Percentiles rank a stretch among this genome's conserved stretches.
phyloP scores from a whole-genome alignment of 1,140 invertebrate species.

The Panagrolaimus sp. region DNA sequence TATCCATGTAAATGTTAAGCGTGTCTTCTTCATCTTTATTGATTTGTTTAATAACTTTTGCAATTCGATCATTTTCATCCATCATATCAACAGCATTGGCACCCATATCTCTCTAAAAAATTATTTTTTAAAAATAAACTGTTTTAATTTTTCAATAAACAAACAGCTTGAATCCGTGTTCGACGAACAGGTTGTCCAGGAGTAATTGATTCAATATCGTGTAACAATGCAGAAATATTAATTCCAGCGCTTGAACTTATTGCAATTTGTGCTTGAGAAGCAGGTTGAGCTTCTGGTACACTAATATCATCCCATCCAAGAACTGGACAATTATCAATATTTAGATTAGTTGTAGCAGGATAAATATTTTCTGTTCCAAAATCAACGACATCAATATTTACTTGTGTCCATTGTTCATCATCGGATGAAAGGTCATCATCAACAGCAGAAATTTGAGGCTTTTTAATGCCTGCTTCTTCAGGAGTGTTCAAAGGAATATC shows the following conservation, averaged over 20 bases:
- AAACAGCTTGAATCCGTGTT: neutral
- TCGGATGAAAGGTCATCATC: constrained; percentile 43
- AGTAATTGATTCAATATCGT: constrained; percentile 12
- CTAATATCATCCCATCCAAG: neutral
- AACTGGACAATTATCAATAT: neutral
- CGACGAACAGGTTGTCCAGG: neutral
- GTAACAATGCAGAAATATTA: neutral
- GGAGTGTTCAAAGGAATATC: constrained; percentile 20
- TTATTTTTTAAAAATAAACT: no score
- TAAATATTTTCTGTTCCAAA: neutral
- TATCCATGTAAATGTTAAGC: neutral
- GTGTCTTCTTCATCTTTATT: neutral
- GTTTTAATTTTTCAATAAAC: no score
- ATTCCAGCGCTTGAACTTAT: constrained; percentile 8
- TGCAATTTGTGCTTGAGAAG: neutral
- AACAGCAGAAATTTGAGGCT: constrained; percentile 10
- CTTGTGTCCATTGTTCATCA: constrained; percentile 21
- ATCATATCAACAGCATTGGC: neutral
- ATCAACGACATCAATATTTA: neutral
- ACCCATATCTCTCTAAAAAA: neutral
- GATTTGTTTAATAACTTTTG: neutral
- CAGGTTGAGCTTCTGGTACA: neutral
- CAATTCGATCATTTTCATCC: constrained; percentile 4
- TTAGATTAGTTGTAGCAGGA: neutral
- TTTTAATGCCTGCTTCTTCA: constrained; percentile 17